Conservation (phyloP, 2,888 invertebrate genomes). For the Rhimphoctona megacephalus region DNA sequence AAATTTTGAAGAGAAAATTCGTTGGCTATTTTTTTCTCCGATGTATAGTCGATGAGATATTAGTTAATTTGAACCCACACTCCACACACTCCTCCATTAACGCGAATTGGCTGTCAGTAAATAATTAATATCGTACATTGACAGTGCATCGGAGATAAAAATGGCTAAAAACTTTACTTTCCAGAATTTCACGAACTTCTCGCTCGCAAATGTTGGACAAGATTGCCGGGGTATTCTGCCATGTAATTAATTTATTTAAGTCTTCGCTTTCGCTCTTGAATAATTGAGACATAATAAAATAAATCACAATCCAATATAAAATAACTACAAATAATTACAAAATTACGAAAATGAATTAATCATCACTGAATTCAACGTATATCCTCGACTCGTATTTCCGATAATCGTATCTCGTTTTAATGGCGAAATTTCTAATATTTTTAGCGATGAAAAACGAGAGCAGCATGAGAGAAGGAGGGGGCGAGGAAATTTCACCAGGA, state of each 20-base stretch:
- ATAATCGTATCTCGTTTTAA: conserved; percentile 48
- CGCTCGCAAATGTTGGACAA: background rate
- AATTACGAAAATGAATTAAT: background rate
- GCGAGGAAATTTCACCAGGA: background rate
- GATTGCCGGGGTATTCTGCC: background rate
- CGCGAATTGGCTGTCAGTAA: background rate
- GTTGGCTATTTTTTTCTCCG: background rate
- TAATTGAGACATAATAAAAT: background rate
- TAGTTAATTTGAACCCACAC: background rate
- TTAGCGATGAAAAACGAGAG: conserved; percentile 14
- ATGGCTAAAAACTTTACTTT: too few species aligned
- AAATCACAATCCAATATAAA: background rate
- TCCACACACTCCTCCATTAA: background rate
- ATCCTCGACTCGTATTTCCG: conserved; percentile 10
- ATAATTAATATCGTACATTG: background rate
- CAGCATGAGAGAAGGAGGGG: background rate
- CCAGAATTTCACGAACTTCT: background rate
- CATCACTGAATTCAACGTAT: conserved; percentile 15
- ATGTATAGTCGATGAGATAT: background rate
- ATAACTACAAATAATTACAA: background rate
- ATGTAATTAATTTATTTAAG: background rate
- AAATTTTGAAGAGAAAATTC: background rate
- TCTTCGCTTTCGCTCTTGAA: background rate
- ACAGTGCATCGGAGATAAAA: background rate
- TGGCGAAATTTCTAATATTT: conserved; percentile 43